phyloP scores from a whole-genome alignment of 92 coral and sea anemone species.

The Epizoanthus scotinus region DNA sequence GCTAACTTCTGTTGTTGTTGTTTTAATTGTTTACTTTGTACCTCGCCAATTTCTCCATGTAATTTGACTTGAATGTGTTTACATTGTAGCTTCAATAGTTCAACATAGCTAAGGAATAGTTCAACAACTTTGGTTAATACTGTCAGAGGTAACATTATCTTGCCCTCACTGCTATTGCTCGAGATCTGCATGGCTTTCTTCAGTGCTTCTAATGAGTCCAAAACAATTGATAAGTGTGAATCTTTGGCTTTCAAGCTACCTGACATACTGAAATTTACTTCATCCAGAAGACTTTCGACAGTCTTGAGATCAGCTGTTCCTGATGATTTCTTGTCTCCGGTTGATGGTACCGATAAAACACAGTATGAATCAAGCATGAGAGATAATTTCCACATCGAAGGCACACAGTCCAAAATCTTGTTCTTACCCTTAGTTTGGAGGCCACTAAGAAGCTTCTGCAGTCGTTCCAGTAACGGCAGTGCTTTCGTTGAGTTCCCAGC shows the following conservation, averaged over 20 bases:
- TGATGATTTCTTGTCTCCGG: constrained; percentile 14
- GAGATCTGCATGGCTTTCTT: constrained; percentile 12
- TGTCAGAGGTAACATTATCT: background rate
- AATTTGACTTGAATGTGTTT: constrained; percentile 20
- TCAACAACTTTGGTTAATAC: background rate
- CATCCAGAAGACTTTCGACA: constrained; percentile 46
- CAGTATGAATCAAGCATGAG: constrained; percentile 20
- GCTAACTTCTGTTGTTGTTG: constrained; percentile 63
- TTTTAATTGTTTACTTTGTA: constrained; percentile 17
- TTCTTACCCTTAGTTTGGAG: constrained; percentile 22
- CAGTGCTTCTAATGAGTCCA: constrained; percentile 30
- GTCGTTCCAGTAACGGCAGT: constrained; percentile 50
- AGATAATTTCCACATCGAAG: constrained; percentile 40
- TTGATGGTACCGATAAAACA: background rate
- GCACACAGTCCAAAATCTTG: constrained; percentile 40
- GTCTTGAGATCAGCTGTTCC: background rate
- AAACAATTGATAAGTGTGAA: constrained; percentile 9
- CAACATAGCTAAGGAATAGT: constrained; percentile 18
- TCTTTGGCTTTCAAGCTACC: constrained; percentile 18
- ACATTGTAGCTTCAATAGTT: constrained; percentile 29
- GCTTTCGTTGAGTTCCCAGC: constrained; percentile 49
- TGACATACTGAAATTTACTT: constrained; percentile 10
- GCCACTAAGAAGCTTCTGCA: constrained; percentile 42
- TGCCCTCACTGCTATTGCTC: background rate
- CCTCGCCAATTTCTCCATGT: constrained; percentile 6